These are phyloP conservation scores for Drosophila jambulina DNA, from an alignment of 1,140 invertebrate genomes.

Conservation along the genomic window DNA sequence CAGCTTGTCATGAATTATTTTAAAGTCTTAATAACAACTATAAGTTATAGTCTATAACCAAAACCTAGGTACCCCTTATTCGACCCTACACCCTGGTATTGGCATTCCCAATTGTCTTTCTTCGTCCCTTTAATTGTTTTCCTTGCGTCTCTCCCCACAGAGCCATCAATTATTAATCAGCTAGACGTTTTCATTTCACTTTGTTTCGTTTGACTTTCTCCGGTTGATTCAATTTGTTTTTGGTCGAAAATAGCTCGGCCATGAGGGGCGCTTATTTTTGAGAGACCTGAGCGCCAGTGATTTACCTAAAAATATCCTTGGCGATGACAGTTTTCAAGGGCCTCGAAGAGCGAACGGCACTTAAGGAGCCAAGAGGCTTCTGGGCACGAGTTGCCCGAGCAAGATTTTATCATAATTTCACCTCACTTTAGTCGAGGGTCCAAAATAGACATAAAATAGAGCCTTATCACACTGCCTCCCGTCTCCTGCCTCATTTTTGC, in stretches of 20 bases:
- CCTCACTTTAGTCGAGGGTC: conserved; percentile 26
- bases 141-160: conserved; percentile 5
- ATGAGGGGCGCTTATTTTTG: conserved; percentile 12
- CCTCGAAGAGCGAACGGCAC: neutral
- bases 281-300: conserved; percentile 5
- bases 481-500: neutral
- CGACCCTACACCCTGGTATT: neutral
- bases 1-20: neutral
- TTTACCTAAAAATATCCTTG: conserved; percentile 47
- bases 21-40: too few species aligned
- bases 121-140: conserved; percentile 53
- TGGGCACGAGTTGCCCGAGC: conserved; percentile 7
- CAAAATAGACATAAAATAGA: conserved; percentile 37
- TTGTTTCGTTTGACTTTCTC: conserved; percentile 49
- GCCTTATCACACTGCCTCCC: neutral
- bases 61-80: neutral
- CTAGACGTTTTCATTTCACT: conserved; percentile 48
- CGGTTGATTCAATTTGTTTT: conserved; percentile 43
- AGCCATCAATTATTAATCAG: conserved; percentile 55
- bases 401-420: conserved; percentile 35
- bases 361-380: conserved; percentile 20
- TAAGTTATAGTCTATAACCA: too few species aligned
- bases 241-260: conserved; percentile 30
- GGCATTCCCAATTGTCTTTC: neutral
- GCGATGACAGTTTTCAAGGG: conserved; percentile 41